Base-by-base conservation (phyloP, 2,113 vertebrate genomes). In the Guaruba guarouba region DNA sequence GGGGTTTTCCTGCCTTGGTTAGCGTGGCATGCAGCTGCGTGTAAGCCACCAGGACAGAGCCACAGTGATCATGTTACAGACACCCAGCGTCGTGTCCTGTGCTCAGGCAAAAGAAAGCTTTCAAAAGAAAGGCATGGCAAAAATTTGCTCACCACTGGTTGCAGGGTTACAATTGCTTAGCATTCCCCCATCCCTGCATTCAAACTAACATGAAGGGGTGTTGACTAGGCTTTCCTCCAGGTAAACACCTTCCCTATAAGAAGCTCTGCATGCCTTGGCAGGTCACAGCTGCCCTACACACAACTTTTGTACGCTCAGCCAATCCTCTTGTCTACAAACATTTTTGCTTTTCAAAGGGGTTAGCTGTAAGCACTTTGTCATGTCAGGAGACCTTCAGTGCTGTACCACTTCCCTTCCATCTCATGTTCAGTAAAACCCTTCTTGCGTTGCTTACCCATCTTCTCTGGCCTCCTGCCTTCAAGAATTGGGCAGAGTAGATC, bases 121-220 rank as follows among this genome's bases (percentile, higher is more conserved):
- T 74, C 33, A 2, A 0, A 46, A 54, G 49, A 41, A 70, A 70
- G 12, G 17, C 1, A 1, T 3, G 24, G 23, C 15, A 54, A 6
- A 57, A 31, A 20, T 52, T 64, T 61, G 8, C 28, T 85, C 31
- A 57, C 7, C 7, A 31, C 10, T 19, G 18, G 15, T 7, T 63
- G 12, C 13, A 64, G 41, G 76, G 15, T 24, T 31, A 6, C 19
- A 7, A 14, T 70, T 89, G 48, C 46, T 39, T 25, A 39, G 37
- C 33, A 5, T 3, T 1, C 10, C 25, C n/a, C 24, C 11, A 57
- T 23, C 16, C 27, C 25, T 78, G 22, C 8, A 7, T 77, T 88
- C 2, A 1, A 67, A 54, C n/a, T 55, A 77, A 37, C 17, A 6
- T 0, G 4, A 63, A 75, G 7, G 11, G 86, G 37, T 0, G 0